Evolutionary conservation across 1,140 invertebrate genomes (phyloP), one percentile per base, ranked within the genome.

Genomic region (Melitaea cinxia): DNA sequence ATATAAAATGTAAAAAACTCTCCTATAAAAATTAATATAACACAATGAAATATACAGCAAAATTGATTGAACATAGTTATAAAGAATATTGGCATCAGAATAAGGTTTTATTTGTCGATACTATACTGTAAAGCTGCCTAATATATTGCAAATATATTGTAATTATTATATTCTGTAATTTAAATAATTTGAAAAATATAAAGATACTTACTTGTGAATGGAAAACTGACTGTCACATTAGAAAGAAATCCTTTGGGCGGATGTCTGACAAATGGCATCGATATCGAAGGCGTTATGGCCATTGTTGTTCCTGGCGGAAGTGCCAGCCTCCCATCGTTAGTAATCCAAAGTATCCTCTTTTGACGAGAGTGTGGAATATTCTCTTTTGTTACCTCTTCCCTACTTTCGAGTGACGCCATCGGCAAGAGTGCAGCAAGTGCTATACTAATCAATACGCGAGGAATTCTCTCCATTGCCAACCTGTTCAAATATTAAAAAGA

Each of bases 171-270:
- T n/a, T n/a, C n/a, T n/a, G 1, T 39, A 39, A 33, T 9, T 2
- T 6, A 33, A 9, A 33, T 15, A 39, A 0, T 15, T 15, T 15
- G 6, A 39, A 42, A 9, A 17, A 19, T 5, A 15, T 9, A 0
- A 17, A 17, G 12, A 59, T 26, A 94, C 95, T 94, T 89, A 97
- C 96, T 96, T 75, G 95, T 95, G 81, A 97, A 95, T n/a, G 96
- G 96, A 67, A 97, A 93, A 89, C 95, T 96, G 75, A 97, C 94
- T 21, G 95, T 95, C 91, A 97, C 93, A 78, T 97, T 97, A 56
- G 95, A 96, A 63, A 96, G 93, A 83, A 97, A 97, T 47, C 96
- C 96, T 76, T 95, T 94, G 0, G 95, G 96, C 17, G 95, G 96
- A 91, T 97, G 95, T 57, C 96, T 92, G 0, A 96, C 95, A 75